Evolutionary conservation across 2,797 vertebrate species (phyloP), one percentile per base, ranked within the genome.

Genomic region (Mus minutoides): DNA sequence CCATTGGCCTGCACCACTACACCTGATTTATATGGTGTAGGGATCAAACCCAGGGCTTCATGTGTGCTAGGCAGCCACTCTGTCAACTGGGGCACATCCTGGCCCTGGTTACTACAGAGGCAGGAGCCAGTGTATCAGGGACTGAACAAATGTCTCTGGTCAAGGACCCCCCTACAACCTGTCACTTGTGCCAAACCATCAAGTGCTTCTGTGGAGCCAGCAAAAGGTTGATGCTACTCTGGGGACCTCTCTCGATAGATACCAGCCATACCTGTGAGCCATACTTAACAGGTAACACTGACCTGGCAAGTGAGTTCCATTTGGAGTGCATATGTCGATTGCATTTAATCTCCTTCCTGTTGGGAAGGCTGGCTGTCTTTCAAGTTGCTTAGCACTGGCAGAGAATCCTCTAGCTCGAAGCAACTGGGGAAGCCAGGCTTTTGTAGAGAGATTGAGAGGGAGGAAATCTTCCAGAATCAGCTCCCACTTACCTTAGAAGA

Each of bases 291-390:
- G 40, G 58, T 46, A 64, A 46, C 78, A 85, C 96, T 96, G 96
- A 95, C 97, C 95, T 79, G 96, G 96, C 64, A 80, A 95, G 54
- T 96, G 90, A 92, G 78, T 89, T 91, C n/a, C 54, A n/a, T 85
- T 95, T 92, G 87, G 96, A 92, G 56, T 29, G 26, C 24, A 0
- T 29, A 1, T 97, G 56, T 3, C 73, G 64, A 69, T 9, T 10
- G 91, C 24, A 0, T 85, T 93, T 0, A 7, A 1, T 73, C 19
- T 22, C 12, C 19, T 67, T 37, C 64, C 67, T 54, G 84, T 83
- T 83, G 21, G 76, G 31, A 87, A 95, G 93, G 96, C 94, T 97
- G 93, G 29, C 93, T 93, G 64, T 40, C 82, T 88, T 60, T 8
- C 54, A 79, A 83, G 40, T 93, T 31, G 76, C 2, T n/a, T 6